A percentile compares a stretch with the other conserved stretches of the same genome.
These are phyloP conservation scores for Gymnocypris eckloni DNA, from an alignment of 2,797 vertebrate genomes.

Conservation along the genomic window DNA sequence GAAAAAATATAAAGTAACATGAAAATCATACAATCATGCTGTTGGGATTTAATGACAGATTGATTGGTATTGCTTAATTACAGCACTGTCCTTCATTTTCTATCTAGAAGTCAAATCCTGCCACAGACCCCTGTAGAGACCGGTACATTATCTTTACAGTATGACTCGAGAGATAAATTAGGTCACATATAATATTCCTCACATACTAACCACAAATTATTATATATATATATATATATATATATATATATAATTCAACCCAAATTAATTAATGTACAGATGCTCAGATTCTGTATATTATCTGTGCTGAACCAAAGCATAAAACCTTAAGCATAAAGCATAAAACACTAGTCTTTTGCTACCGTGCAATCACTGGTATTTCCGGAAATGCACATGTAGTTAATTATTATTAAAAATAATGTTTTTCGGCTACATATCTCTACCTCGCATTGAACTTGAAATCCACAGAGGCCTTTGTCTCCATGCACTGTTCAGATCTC, in stretches of 20 bases:
- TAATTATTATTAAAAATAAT: constrained; percentile 29
- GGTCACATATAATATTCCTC: background rate
- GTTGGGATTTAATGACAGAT: background rate
- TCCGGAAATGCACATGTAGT: background rate
- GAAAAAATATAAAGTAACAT: background rate
- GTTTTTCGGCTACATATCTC: background rate
- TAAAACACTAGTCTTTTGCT: background rate
- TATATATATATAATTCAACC: background rate
- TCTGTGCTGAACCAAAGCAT: background rate
- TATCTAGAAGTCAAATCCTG: background rate
- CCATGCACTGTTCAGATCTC: constrained; percentile 24
- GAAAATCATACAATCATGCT: background rate
- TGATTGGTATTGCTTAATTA: background rate
- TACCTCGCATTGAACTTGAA: constrained; percentile 33
- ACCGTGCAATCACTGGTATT: background rate
- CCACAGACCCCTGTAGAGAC: background rate
- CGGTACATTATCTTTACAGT: background rate
- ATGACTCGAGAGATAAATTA: background rate
- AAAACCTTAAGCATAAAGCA: background rate
- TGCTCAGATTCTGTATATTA: background rate
- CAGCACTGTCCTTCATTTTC: background rate
- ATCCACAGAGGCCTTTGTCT: constrained; percentile 13
- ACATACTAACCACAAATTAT: background rate
- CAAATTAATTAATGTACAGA: background rate
- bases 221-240: background rate